A percentile compares a stretch with the other conserved stretches of the same genome.
phyloP scores from a whole-genome alignment of 2,888 invertebrate species.

The Ferdinandea cuprea region DNA sequence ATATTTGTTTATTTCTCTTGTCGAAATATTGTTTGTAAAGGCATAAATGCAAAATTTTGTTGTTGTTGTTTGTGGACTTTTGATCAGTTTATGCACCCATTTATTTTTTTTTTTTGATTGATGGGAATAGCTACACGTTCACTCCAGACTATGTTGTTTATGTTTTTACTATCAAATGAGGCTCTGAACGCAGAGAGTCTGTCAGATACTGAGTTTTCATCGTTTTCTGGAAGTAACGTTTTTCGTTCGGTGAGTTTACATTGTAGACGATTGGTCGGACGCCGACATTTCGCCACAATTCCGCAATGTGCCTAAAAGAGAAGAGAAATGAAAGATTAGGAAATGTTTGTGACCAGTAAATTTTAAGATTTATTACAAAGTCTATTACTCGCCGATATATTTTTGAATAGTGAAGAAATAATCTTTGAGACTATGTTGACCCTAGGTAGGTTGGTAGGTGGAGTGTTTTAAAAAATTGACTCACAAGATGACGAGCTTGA shows the following conservation, averaged over 20 bases:
- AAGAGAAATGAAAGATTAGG: neutral
- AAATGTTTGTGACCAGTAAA: no score
- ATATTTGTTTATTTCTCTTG: conserved; percentile 15
- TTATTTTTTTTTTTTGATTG: no score
- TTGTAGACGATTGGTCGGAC: conserved; percentile 83
- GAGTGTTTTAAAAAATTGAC: no score
- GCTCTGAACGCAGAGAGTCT: conserved; percentile 82
- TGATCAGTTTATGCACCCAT: conserved; percentile 34
- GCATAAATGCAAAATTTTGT: conserved; percentile 65
- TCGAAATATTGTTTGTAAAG: conserved; percentile 37
- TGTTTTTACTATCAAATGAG: conserved; percentile 82
- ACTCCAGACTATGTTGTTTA: conserved; percentile 73
- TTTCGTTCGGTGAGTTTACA: conserved; percentile 83
- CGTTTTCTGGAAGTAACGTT: conserved; percentile 83
- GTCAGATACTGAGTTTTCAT: conserved; percentile 83
- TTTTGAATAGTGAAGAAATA: no score
- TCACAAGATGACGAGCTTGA: no score
- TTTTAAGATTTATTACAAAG: no score
- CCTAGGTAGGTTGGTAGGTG: no score
- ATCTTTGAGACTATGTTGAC: no score
- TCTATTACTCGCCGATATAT: no score
- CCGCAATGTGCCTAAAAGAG: conserved; percentile 81
- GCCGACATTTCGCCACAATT: conserved; percentile 82
- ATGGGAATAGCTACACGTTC: neutral
- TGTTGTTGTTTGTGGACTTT: conserved; percentile 41